Evolutionary conservation across 2,888 invertebrate species (phyloP).

Genomic region (Epirrhoe tristata): DNA sequence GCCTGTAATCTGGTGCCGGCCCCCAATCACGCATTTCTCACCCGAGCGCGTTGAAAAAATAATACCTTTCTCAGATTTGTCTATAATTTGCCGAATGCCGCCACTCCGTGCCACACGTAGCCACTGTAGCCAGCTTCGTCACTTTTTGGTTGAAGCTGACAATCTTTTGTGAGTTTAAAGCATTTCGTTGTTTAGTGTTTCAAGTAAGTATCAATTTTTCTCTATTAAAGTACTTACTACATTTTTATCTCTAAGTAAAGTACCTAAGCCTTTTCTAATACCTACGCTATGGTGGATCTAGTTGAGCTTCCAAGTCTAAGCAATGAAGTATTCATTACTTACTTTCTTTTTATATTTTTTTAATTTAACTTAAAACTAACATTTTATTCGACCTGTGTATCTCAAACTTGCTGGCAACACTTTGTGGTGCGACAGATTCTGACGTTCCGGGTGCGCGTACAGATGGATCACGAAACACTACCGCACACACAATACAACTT

Average conservation of each 20-base stretch:
- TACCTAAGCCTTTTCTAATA: too few species aligned
- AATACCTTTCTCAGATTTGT: conserved; percentile 81
- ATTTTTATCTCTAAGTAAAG: too few species aligned
- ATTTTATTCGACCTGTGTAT: not conserved
- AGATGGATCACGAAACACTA: conserved; percentile 43
- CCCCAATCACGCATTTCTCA: conserved; percentile 85
- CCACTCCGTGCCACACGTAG: conserved; percentile 40
- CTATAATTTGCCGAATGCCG: conserved; percentile 83
- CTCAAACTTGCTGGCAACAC: conserved; percentile 12
- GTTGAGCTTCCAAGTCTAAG: too few species aligned
- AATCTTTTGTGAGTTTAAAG: not conserved
- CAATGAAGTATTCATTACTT: too few species aligned
- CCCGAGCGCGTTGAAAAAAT: conserved; percentile 85
- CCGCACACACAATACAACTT: conserved; percentile 54
- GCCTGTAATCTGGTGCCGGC: conserved; percentile 82
- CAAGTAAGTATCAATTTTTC: too few species aligned
- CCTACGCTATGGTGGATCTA: too few species aligned
- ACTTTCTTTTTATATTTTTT: not conserved
- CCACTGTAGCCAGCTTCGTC: conserved; percentile 18
- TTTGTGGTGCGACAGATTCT: not conserved
- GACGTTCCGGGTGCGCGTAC: conserved; percentile 43
- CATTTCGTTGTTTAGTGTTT: not conserved
- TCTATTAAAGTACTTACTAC: too few species aligned
- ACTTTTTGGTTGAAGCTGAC: conserved; percentile 9
- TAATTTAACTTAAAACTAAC: not conserved